phyloP scores from a whole-genome alignment of 1,140 invertebrate genomes.

The Hormaphis cornu region DNA sequence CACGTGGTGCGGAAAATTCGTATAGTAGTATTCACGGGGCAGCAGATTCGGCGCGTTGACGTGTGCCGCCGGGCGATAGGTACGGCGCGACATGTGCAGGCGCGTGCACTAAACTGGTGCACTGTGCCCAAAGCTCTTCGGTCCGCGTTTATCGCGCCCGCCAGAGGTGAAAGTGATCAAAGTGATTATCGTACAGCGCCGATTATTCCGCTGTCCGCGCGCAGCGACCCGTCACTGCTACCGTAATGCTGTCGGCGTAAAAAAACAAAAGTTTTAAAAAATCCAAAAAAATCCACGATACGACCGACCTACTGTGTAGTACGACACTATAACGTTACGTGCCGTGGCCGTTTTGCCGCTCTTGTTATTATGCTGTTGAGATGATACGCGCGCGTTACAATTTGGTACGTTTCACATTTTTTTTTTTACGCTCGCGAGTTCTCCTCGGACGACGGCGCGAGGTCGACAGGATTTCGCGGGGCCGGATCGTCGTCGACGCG shows the following conservation, averaged over 20 bases:
- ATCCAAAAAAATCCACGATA: too few relatives aligned
- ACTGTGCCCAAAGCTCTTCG: slow-evolving; percentile 20
- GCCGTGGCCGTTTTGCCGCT: too few relatives aligned
- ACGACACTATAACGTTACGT: not conserved
- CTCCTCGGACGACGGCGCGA: not conserved
- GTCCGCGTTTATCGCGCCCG: not conserved
- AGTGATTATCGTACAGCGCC: too few relatives aligned
- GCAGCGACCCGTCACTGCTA: too few relatives aligned
- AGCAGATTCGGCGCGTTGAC: too few relatives aligned
- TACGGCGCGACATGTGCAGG: not conserved
- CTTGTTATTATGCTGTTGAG: too few relatives aligned
- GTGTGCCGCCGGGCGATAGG: not conserved
- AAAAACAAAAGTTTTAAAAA: too few relatives aligned
- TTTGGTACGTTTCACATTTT: not conserved
- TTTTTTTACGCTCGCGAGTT: not conserved
- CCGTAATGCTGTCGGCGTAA: too few relatives aligned
- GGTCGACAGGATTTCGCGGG: slow-evolving; percentile 5
- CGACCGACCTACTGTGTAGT: not conserved
- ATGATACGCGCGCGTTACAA: not conserved
- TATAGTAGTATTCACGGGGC: too few relatives aligned
- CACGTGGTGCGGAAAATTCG: not conserved
- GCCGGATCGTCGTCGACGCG: too few relatives aligned
- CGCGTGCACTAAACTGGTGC: too few relatives aligned
- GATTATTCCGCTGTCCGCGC: too few relatives aligned
- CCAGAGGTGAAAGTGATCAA: slow-evolving; percentile 23